phyloP scores from a whole-genome alignment of 2,888 invertebrate species.

The Augiades crinisus region DNA sequence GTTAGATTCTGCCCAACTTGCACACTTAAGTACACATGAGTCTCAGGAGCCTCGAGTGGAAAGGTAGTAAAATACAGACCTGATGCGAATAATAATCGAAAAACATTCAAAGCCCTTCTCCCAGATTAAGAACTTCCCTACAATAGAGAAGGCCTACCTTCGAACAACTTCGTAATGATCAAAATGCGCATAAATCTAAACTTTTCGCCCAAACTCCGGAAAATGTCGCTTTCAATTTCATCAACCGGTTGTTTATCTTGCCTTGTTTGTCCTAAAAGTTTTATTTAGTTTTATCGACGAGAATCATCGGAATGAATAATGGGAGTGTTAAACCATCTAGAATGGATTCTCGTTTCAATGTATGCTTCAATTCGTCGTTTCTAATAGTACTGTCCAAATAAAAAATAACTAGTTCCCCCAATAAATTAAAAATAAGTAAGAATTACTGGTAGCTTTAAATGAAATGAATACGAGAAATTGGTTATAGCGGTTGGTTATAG shows the following conservation, averaged over 20 bases:
- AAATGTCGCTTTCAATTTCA: conserved; percentile 61
- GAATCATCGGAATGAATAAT: conserved; percentile 1
- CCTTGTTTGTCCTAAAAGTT: conserved; percentile 5
- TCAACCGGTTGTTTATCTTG: conserved; percentile 12
- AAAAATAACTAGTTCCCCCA: too few species aligned
- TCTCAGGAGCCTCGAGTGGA: too few species aligned
- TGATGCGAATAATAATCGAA: conserved; percentile 7
- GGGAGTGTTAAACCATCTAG: conserved; percentile 36
- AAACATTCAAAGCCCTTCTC: conserved; percentile 10
- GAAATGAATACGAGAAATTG: too few species aligned
- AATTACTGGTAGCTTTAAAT: too few species aligned
- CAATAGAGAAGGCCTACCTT: conserved; percentile 21
- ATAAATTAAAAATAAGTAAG: too few species aligned
- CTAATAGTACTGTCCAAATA: too few species aligned
- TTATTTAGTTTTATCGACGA: conserved; percentile 9
- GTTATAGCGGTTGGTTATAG: too few species aligned
- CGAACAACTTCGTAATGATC: conserved; percentile 25
- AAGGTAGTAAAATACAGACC: too few species aligned
- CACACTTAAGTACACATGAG: too few species aligned
- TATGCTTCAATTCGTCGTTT: too few species aligned
- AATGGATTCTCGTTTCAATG: background rate
- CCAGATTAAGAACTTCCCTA: conserved; percentile 27
- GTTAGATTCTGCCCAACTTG: too few species aligned
- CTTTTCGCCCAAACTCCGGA: conserved; percentile 44
- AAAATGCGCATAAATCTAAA: conserved; percentile 40